These are phyloP conservation scores for Parasteatoda tepidariorum DNA, from an alignment of 1,140 invertebrate genomes.

Conservation along the genomic window DNA sequence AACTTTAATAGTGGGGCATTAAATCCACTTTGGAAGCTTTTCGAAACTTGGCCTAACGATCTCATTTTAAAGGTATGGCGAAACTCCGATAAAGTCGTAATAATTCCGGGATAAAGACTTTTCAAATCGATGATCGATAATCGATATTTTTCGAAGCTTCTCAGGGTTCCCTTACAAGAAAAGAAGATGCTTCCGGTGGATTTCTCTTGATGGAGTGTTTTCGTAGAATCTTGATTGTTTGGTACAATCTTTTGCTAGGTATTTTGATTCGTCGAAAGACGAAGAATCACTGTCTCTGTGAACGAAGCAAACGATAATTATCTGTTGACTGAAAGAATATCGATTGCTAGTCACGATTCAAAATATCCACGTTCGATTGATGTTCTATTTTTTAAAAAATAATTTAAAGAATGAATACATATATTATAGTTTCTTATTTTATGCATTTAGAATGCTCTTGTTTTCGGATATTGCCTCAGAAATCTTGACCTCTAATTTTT, in stretches of 20 bases:
- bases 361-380: too few relatives aligned
- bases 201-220: not conserved
- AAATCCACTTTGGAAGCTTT: not conserved
- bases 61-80: constrained; percentile 35
- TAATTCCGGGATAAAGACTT: constrained; percentile 52
- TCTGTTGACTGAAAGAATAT: not conserved
- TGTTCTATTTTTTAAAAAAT: too few relatives aligned
- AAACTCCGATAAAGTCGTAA: constrained; percentile 47
- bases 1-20: constrained; percentile 36
- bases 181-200: not conserved
- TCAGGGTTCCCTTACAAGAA: not conserved
- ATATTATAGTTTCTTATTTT: too few relatives aligned
- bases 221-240: not conserved
- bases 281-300: not conserved
- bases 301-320: not conserved
- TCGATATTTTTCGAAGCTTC: constrained; percentile 14
- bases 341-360: too few relatives aligned
- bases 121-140: constrained; percentile 51
- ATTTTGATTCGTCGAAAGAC: not conserved
- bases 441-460: too few relatives aligned
- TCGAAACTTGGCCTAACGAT: constrained; percentile 20
- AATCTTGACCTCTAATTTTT: too few relatives aligned
- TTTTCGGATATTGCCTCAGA: too few relatives aligned
- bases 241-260: not conserved
- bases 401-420: too few relatives aligned